Percentiles rank a stretch among this genome's conserved stretches.
These are phyloP conservation scores for Sphaerodactylus townsendi DNA, from an alignment of 2,113 vertebrate genomes.

Conservation along the genomic window DNA sequence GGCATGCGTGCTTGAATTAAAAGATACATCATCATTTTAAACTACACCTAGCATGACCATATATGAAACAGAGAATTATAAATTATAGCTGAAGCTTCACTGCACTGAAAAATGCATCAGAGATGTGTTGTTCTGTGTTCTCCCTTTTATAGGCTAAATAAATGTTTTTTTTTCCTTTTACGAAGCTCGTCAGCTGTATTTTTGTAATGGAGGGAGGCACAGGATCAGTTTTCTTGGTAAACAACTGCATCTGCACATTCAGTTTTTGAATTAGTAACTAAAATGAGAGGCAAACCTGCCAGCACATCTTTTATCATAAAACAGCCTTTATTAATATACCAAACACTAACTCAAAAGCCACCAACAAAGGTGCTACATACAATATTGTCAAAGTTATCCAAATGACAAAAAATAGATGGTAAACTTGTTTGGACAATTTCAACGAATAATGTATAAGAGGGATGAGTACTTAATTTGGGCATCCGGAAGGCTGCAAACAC, in stretches of 20 bases:
- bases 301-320: conserved; percentile 37
- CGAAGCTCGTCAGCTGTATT: too few relatives aligned
- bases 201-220: too few relatives aligned
- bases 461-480: conserved; percentile 41
- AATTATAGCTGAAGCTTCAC: too few relatives aligned
- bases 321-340: conserved; percentile 49
- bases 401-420: conserved; percentile 44
- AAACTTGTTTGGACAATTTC: conserved; percentile 55
- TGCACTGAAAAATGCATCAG: too few relatives aligned
- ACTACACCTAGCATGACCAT: too few relatives aligned
- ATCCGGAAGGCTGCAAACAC: conserved; percentile 48
- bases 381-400: conserved; percentile 50
- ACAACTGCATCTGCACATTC: neutral
- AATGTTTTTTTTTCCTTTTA: too few relatives aligned
- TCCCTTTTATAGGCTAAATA: too few relatives aligned
- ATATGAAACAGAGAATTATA: too few relatives aligned
- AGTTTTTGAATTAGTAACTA: neutral
- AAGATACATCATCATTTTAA: too few relatives aligned
- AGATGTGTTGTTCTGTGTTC: too few relatives aligned
- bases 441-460: conserved; percentile 59
- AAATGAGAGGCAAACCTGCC: neutral
- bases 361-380: conserved; percentile 57
- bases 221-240: too few relatives aligned
- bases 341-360: conserved; percentile 44
- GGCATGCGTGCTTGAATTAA: too few relatives aligned